A percentile compares a stretch with the other conserved stretches of the same genome.
phyloP scores from a whole-genome alignment of 2,797 vertebrate genomes.

The Ctenopoma kingsleyae region DNA sequence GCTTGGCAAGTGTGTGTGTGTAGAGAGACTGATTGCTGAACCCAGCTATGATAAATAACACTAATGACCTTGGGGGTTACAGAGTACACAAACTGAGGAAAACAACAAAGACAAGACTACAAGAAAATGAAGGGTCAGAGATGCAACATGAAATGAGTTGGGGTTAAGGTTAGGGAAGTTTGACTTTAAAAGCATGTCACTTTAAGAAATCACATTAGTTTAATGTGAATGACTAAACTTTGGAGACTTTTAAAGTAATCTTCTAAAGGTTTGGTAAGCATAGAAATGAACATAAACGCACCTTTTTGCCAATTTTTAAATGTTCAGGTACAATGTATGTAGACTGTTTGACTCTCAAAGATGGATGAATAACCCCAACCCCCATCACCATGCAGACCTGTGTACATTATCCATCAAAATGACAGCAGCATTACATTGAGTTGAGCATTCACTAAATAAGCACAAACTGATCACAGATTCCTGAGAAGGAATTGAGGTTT shows the following conservation, averaged over 20 bases:
- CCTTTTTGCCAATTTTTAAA: neutral
- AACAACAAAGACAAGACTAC: slow-evolving; percentile 35
- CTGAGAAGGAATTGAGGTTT: neutral
- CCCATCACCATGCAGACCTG: neutral
- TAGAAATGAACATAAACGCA: too few relatives aligned
- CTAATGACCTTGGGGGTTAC: slow-evolving; percentile 81
- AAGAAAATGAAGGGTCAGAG: slow-evolving; percentile 14
- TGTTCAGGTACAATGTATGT: neutral
- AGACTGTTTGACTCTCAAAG: neutral
- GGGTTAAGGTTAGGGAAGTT: too few relatives aligned
- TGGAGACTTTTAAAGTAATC: neutral
- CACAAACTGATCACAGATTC: neutral
- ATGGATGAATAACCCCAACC: neutral
- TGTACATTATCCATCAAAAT: neutral
- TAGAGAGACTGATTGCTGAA: slow-evolving; percentile 81
- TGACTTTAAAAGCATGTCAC: too few relatives aligned
- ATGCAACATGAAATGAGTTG: neutral
- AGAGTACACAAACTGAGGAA: slow-evolving; percentile 61
- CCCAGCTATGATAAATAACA: slow-evolving; percentile 79
- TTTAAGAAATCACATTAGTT: too few relatives aligned
- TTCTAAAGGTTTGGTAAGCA: neutral
- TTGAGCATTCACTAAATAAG: neutral
- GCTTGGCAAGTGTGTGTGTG: slow-evolving; percentile 77
- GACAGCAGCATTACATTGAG: neutral
- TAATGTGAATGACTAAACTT: neutral